These are phyloP conservation scores for Lanistes nyassanus DNA, from an alignment of 1,140 invertebrate genomes.

Conservation along the genomic window DNA sequence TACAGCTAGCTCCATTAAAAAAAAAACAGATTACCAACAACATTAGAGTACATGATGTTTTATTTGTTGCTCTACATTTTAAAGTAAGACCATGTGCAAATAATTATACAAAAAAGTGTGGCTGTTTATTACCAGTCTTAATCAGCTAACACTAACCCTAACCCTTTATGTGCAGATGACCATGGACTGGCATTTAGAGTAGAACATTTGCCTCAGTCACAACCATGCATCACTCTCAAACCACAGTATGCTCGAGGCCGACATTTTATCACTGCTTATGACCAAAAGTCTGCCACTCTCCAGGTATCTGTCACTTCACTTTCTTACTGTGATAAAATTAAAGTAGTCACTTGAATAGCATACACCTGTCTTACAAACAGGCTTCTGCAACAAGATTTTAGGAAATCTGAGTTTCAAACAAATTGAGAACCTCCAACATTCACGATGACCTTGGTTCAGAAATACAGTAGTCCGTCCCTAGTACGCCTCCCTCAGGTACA, in stretches of 20 bases:
- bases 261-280: constrained; percentile 66
- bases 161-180: constrained; percentile 35
- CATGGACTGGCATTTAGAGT: constrained; percentile 42
- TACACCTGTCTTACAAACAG: too few relatives aligned
- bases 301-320: constrained; percentile 1
- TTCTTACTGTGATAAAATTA: too few relatives aligned
- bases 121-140: too few relatives aligned
- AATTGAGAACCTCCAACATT: too few relatives aligned
- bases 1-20: too few relatives aligned
- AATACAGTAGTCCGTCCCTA: too few relatives aligned
- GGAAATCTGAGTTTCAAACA: too few relatives aligned
- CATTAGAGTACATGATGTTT: not conserved
- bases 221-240: constrained; percentile 57
- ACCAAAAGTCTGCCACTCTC: constrained; percentile 50
- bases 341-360: too few relatives aligned
- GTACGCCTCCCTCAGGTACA: too few relatives aligned
- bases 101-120: not conserved
- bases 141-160: constrained; percentile 42
- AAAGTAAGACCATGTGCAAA: not conserved
- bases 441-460: too few relatives aligned
- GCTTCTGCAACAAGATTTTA: too few relatives aligned
- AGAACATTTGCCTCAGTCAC: constrained; percentile 50
- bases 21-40: not conserved
- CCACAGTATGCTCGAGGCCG: constrained; percentile 65
- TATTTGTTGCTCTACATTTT: not conserved